Conservation (phyloP, 37 sponge, comb jelly and placozoan genomes). For the Haliclona indistincta region DNA sequence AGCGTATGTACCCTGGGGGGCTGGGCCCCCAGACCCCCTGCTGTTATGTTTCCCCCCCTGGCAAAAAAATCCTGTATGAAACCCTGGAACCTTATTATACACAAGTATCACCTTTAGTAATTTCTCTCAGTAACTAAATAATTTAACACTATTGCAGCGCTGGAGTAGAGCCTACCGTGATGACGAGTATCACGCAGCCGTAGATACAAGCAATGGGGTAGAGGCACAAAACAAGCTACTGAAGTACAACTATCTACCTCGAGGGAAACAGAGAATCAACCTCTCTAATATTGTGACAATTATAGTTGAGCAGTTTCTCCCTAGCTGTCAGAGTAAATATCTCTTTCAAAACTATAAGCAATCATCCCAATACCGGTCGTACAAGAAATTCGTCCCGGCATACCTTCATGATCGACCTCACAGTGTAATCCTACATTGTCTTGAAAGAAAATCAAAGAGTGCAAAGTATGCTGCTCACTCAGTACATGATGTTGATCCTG, state of each 20-base stretch:
- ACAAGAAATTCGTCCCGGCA: constrained; percentile 12
- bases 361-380: constrained; percentile 21
- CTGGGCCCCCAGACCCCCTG: no score
- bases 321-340: constrained; percentile 3
- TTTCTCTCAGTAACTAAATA: no score
- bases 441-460: constrained; percentile 11
- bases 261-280: background rate
- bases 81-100: no score
- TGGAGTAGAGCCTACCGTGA: constrained; percentile 28
- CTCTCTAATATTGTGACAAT: background rate
- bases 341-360: no score
- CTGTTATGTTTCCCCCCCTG: no score
- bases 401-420: constrained; percentile 22
- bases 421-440: no score
- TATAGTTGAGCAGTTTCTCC: constrained; percentile 26
- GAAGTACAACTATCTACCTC: constrained; percentile 24
- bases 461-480: background rate
- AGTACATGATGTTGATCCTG: constrained; percentile 2
- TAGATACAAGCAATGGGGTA: no score
- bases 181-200: no score
- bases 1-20: no score
- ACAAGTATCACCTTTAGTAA: no score
- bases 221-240: no score
- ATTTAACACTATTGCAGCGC: background rate
- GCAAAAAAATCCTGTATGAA: no score